Evolutionary conservation across 2,797 vertebrate species (phyloP).

Genomic region (Orestias chungarensis): DNA sequence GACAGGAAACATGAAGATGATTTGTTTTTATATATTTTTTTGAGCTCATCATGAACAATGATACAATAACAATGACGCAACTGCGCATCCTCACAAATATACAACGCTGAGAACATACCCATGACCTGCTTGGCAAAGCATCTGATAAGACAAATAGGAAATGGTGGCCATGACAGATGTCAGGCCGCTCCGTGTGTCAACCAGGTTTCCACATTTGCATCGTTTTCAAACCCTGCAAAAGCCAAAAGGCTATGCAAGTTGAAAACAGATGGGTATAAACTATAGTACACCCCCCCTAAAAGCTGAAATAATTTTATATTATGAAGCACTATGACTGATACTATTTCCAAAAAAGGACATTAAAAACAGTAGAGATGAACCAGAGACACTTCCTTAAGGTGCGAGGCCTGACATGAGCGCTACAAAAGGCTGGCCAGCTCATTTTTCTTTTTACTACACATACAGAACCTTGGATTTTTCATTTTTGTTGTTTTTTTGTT

Average conservation of each 20-base stretch:
- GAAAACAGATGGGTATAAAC: background rate
- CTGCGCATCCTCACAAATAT: background rate
- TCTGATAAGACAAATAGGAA: slow-evolving; percentile 28
- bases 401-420: background rate
- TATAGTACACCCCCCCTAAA: background rate
- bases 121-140: slow-evolving; percentile 25
- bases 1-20: slow-evolving; percentile 2
- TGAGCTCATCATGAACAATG: background rate
- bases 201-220: background rate
- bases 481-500: no score
- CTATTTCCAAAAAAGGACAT: background rate
- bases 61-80: background rate
- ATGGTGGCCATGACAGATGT: slow-evolving; percentile 13
- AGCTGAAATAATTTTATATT: background rate
- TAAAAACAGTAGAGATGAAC: background rate
- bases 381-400: background rate
- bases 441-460: slow-evolving; percentile 8
- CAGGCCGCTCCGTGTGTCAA: slow-evolving; percentile 23
- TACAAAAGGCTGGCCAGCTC: slow-evolving; percentile 6
- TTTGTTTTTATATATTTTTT: background rate
- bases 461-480: slow-evolving; percentile 1
- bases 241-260: slow-evolving; percentile 20
- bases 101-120: slow-evolving; percentile 3
- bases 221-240: background rate
- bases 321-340: background rate